Percentiles rank a stretch among this genome's conserved stretches.
phyloP scores from a whole-genome alignment of 2,888 invertebrate species.

The Coelogynopora nodosa region DNA sequence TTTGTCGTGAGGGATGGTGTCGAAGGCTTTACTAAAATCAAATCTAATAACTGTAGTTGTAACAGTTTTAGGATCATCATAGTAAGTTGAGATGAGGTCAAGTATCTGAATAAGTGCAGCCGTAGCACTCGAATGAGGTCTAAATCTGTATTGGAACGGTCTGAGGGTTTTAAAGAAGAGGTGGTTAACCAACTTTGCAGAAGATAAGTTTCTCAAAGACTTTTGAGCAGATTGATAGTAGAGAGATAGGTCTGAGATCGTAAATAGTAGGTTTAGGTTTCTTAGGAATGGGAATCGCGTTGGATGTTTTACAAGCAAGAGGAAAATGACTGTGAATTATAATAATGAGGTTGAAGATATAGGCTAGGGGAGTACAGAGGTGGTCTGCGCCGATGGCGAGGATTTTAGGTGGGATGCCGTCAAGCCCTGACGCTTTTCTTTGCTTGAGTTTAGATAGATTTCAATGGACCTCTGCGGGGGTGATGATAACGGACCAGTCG shows the following conservation, averaged over 20 bases:
- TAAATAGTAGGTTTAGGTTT: constrained; percentile 22
- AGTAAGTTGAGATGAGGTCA: not conserved
- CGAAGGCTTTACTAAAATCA: constrained; percentile 7
- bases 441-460: constrained; percentile 18
- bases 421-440: not conserved
- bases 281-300: not conserved
- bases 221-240: constrained; percentile 22
- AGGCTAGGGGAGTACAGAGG: not conserved
- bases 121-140: constrained; percentile 14
- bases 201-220: constrained; percentile 13
- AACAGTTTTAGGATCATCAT: not conserved
- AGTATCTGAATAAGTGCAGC: not conserved
- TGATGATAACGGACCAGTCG: constrained; percentile 24
- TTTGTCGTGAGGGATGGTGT: not conserved
- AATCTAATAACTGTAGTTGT: not conserved
- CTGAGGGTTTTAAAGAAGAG: not conserved
- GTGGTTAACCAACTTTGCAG: not conserved
- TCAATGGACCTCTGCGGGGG: not conserved
- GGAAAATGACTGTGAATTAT: not conserved
- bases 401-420: constrained; percentile 21
- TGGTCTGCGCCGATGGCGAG: constrained; percentile 8
- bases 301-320: not conserved
- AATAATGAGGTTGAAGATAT: not conserved
- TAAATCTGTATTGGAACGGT: not conserved
- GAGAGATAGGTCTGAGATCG: constrained; percentile 15